phyloP scores from a whole-genome alignment of 1,140 invertebrate species.

The Apis dorsata region DNA sequence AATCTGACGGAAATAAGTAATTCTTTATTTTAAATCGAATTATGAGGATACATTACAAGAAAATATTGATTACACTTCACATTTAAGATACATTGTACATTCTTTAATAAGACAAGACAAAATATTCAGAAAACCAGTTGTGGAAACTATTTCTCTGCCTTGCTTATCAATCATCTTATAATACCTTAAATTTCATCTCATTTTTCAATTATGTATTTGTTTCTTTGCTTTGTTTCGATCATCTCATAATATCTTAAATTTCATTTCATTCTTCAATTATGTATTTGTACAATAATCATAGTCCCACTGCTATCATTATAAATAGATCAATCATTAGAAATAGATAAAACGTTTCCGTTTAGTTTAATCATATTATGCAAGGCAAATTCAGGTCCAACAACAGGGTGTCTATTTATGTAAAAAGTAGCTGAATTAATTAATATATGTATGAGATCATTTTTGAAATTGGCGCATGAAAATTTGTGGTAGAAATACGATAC shows the following conservation, averaged over 20 bases:
- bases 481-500: conserved; percentile 23
- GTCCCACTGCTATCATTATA: background rate
- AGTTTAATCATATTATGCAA: conserved; percentile 42
- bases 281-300: conserved; percentile 51
- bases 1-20: conserved; percentile 58
- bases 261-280: conserved; percentile 10
- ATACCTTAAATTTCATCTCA: conserved; percentile 27
- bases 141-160: conserved; percentile 31
- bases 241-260: conserved; percentile 41
- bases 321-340: background rate
- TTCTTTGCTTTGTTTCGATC: conserved; percentile 20
- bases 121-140: conserved; percentile 40
- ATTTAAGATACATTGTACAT: conserved; percentile 66
- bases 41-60: conserved; percentile 67
- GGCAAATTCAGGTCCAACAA: conserved; percentile 61
- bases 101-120: conserved; percentile 50
- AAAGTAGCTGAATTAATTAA: conserved; percentile 1
- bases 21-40: conserved; percentile 65
- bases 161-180: conserved; percentile 31
- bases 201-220: conserved; percentile 17
- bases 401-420: conserved; percentile 31
- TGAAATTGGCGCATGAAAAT: background rate
- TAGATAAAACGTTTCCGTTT: conserved; percentile 27
- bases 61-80: conserved; percentile 69
- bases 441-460: no score